phyloP scores from a whole-genome alignment of 2,113 vertebrate genomes.

The Tragelaphus scriptus region DNA sequence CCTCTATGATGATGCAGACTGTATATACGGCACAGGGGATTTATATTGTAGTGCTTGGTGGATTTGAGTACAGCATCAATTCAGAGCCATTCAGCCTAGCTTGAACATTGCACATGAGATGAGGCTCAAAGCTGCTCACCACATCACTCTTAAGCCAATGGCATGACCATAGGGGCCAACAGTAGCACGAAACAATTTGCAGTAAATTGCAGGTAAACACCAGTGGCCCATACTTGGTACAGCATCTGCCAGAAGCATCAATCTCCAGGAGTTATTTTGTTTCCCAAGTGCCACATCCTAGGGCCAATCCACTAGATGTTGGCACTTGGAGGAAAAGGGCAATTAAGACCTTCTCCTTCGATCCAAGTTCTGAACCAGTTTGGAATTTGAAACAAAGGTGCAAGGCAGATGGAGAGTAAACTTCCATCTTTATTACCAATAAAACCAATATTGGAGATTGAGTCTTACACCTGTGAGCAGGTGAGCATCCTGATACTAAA shows the following conservation, averaged over 20 bases:
- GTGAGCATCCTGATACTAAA: background rate
- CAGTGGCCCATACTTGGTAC: background rate
- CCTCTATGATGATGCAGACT: accelerated
- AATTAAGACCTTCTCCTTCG: background rate
- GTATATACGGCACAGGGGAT: accelerated
- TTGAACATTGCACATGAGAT: accelerated
- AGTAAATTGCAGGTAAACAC: background rate
- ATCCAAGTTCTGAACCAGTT: background rate
- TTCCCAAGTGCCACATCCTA: background rate
- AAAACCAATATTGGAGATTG: background rate
- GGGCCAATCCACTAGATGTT: background rate
- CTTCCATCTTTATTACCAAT: too few species aligned
- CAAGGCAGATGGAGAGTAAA: background rate
- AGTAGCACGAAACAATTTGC: background rate
- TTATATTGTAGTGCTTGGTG: too few species aligned
- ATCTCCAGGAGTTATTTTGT: background rate
- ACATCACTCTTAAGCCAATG: background rate
- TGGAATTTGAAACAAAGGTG: background rate
- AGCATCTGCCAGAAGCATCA: background rate
- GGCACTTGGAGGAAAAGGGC: background rate
- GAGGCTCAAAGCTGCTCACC: background rate
- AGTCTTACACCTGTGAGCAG: background rate
- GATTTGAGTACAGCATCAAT: background rate
- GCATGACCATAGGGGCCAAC: background rate
- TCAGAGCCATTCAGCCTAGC: background rate